Evolutionary conservation across 2,113 vertebrate species (phyloP).

Genomic region (Chaetodon auriga): DNA sequence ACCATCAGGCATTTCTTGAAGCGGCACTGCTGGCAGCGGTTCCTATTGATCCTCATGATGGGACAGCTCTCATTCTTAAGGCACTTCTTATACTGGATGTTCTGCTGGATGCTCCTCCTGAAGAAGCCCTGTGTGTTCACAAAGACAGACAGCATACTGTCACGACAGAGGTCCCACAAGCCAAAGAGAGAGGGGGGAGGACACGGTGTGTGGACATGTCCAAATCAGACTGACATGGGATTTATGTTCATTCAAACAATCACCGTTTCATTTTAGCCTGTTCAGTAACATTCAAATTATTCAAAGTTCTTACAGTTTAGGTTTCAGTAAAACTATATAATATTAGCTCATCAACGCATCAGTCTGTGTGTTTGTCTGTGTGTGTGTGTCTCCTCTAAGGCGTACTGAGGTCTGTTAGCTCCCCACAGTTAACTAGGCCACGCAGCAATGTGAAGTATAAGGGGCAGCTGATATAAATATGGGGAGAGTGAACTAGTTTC

Average conservation of each 20-base stretch:
- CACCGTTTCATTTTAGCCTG: background rate
- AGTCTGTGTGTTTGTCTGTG: background rate
- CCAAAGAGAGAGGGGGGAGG: background rate
- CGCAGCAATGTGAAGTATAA: slow-evolving; percentile 32
- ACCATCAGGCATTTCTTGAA: slow-evolving; percentile 98
- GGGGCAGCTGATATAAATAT: slow-evolving; percentile 40
- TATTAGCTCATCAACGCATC: background rate
- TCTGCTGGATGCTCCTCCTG: slow-evolving; percentile 97
- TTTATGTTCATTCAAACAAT: background rate
- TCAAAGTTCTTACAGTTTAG: background rate
- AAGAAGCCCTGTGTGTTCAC: slow-evolving; percentile 90
- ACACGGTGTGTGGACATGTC: too few relatives aligned
- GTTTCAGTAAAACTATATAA: background rate
- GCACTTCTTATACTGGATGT: slow-evolving; percentile 99
- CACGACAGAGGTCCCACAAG: background rate
- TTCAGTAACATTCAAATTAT: background rate
- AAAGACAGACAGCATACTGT: background rate
- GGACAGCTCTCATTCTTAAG: slow-evolving; percentile 97
- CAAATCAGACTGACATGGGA: background rate
- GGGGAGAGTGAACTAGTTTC: slow-evolving; percentile 64
- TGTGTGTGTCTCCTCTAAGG: background rate
- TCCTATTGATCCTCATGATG: slow-evolving; percentile 97
- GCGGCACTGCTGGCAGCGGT: slow-evolving; percentile 97
- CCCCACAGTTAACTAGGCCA: slow-evolving; percentile 68
- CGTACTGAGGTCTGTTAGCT: background rate